phyloP scores from a whole-genome alignment of 2,888 invertebrate genomes.

The Aphidius colemani region DNA sequence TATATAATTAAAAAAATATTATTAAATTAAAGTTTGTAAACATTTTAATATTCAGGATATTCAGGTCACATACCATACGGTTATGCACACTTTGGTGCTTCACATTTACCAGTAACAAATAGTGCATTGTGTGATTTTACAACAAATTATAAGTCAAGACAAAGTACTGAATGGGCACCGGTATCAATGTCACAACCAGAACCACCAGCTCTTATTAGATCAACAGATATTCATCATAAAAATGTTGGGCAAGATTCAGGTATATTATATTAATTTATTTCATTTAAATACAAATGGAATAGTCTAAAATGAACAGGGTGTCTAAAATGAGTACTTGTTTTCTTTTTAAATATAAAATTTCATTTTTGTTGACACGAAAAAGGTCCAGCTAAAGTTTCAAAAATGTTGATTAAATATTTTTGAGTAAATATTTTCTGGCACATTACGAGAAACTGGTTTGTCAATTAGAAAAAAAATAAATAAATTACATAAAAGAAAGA shows the following conservation, averaged over 20 bases:
- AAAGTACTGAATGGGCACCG: conserved; percentile 78
- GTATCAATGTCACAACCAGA: conserved; percentile 65
- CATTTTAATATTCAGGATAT: conserved; percentile 65
- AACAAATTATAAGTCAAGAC: conserved; percentile 72
- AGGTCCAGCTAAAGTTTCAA: no score
- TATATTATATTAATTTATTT: conserved; percentile 44
- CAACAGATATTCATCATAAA: conserved; percentile 72
- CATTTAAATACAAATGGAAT: no score
- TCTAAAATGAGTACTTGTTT: no score
- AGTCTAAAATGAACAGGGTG: no score
- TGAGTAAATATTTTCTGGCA: no score
- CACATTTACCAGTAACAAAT: conserved; percentile 70
- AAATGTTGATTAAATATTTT: no score
- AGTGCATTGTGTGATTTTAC: conserved; percentile 77
- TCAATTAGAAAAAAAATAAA: no score
- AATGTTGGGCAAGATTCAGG: conserved; percentile 75
- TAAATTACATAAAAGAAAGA: no score
- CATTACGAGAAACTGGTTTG: no score
- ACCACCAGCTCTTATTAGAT: conserved; percentile 62
- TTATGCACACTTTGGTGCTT: conserved; percentile 68
- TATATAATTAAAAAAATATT: no score
- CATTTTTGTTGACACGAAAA: no score
- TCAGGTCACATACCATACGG: conserved; percentile 72
- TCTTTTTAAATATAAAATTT: no score
- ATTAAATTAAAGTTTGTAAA: conserved; percentile 1